Conservation (phyloP, 2,113 vertebrate species). For the Corvus moneduloides region DNA sequence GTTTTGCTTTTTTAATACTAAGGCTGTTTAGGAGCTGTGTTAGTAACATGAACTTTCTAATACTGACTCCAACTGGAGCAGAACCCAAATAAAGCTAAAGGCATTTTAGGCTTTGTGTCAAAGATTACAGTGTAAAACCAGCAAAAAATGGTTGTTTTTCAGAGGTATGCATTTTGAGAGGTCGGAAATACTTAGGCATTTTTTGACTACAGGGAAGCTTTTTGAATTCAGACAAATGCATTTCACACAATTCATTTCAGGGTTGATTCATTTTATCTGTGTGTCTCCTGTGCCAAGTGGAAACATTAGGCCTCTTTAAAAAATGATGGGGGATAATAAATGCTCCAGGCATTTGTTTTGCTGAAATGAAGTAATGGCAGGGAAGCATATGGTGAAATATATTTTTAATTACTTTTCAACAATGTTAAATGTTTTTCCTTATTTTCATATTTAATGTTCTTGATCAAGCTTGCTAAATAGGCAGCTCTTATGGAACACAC, state of each 20-base stretch:
- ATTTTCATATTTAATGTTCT: constrained; percentile 77
- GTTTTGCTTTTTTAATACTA: background rate
- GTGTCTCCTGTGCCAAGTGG: constrained; percentile 59
- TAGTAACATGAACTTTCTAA: background rate
- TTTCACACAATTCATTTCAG: constrained; percentile 63
- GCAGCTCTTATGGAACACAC: constrained; percentile 50
- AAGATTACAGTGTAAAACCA: background rate
- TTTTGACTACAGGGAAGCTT: constrained; percentile 45
- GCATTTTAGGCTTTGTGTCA: background rate
- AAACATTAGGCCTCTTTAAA: constrained; percentile 74
- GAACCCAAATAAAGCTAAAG: background rate
- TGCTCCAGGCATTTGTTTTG: constrained; percentile 75
- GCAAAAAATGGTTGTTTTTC: constrained; percentile 18
- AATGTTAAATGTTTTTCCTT: constrained; percentile 74
- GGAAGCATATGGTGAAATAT: constrained; percentile 78
- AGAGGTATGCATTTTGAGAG: background rate
- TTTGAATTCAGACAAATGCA: constrained; percentile 60
- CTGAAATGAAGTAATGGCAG: constrained; percentile 64
- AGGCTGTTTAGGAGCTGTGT: background rate
- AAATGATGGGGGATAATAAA: constrained; percentile 74
- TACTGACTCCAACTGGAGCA: background rate
- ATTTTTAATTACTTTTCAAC: constrained; percentile 83
- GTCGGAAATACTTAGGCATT: background rate
- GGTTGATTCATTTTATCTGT: constrained; percentile 68
- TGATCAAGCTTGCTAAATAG: constrained; percentile 67